A percentile compares a stretch with the other conserved stretches of the same genome.
Conservation (phyloP, 2,113 vertebrate species). For the Aspiorhynchus laticeps region DNA sequence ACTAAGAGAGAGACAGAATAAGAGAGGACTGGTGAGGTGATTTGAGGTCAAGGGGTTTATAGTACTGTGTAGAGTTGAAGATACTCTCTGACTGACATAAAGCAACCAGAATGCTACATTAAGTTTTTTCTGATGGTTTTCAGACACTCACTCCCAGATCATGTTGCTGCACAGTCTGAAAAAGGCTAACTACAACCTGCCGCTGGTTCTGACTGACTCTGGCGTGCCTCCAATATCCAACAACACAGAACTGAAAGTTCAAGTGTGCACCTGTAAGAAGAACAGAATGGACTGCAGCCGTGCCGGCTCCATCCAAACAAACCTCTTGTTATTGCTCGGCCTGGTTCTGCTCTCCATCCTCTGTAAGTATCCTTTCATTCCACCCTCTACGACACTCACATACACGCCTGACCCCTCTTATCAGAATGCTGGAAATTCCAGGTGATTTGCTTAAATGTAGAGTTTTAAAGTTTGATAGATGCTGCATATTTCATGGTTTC, state of each 20-base stretch:
- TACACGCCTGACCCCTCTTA: not conserved
- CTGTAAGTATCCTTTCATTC: constrained; percentile 74
- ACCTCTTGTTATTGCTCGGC: constrained; percentile 74
- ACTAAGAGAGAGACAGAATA: constrained; percentile 11
- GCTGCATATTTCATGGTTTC: constrained; percentile 24
- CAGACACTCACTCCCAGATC: constrained; percentile 91
- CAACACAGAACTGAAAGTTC: constrained; percentile 91
- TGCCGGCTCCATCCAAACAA: constrained; percentile 72
- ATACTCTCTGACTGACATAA: not conserved
- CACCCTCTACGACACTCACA: not conserved
- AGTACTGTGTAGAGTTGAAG: not conserved
- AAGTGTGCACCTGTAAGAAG: constrained; percentile 97
- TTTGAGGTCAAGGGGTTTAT: constrained; percentile 42
- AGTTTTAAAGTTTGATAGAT: constrained; percentile 7
- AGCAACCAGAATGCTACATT: not conserved
- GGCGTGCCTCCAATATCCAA: constrained; percentile 91
- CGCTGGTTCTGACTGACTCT: constrained; percentile 93
- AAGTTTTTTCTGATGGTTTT: constrained; percentile 32
- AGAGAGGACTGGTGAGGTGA: constrained; percentile 58
- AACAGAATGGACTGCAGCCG: constrained; percentile 94
- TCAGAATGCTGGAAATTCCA: not conserved
- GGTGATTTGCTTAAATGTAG: not conserved
- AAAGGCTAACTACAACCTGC: constrained; percentile 95
- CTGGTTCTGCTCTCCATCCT: constrained; percentile 77
- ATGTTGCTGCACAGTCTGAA: constrained; percentile 92